Conservation (phyloP, 35 echinoderm and acorn worm species). For the Hemicentrotus pulcherrimus region DNA sequence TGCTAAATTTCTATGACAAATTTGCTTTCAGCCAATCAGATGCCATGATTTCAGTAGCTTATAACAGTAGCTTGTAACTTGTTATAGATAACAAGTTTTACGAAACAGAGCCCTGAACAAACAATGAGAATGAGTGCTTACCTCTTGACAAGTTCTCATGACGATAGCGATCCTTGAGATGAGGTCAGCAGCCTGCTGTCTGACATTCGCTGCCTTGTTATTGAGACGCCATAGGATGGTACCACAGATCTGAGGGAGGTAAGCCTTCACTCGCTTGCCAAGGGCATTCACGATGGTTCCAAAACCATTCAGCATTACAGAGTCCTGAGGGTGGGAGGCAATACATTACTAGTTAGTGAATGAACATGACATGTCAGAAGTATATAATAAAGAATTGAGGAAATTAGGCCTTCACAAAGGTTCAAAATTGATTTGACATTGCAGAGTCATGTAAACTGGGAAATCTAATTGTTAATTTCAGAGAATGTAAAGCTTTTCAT, state of each 20-base stretch:
- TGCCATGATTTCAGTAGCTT: too few species aligned
- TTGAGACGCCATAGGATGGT: conserved; percentile 98
- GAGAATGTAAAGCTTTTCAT: too few species aligned
- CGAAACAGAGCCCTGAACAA: too few species aligned
- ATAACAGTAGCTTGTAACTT: too few species aligned
- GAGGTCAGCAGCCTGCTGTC: conserved; percentile 97
- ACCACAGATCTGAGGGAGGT: conserved; percentile 99
- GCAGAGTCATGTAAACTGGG: too few species aligned
- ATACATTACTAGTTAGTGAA: background rate
- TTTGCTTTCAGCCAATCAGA: too few species aligned
- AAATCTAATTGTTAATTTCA: too few species aligned
- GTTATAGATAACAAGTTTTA: too few species aligned
- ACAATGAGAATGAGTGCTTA: background rate
- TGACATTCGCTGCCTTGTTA: conserved; percentile 96
- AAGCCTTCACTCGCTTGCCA: conserved; percentile 91
- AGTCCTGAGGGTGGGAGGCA: conserved; percentile 63
- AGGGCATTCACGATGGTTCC: conserved; percentile 97
- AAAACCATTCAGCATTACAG: conserved; percentile 99
- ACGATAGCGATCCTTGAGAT: conserved; percentile 98
- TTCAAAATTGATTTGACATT: too few species aligned
- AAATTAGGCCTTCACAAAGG: too few species aligned
- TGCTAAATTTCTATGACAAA: too few species aligned
- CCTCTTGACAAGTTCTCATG: conserved; percentile 99
- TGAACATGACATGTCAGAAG: background rate
- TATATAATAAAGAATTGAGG: too few species aligned